A percentile compares a stretch with the other conserved stretches of the same genome.
These are phyloP conservation scores for Osmoderma eremita DNA, from an alignment of 2,888 invertebrate genomes.

Conservation along the genomic window DNA sequence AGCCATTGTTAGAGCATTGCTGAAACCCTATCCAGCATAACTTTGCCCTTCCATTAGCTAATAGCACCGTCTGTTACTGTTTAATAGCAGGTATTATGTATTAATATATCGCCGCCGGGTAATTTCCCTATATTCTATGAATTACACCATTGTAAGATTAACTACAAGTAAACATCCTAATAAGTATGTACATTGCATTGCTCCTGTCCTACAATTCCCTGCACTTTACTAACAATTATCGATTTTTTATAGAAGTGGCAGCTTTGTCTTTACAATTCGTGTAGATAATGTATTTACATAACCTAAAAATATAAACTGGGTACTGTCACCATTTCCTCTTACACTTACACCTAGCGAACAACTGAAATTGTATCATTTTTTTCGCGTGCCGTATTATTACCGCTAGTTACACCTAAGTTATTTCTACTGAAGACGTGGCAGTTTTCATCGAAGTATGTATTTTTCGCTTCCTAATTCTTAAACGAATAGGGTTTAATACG, in stretches of 20 bases:
- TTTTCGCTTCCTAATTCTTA: not conserved
- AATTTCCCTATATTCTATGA: too few relatives aligned
- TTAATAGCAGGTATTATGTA: too few relatives aligned
- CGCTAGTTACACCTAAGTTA: not conserved
- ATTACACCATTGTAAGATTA: too few relatives aligned
- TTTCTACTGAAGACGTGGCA: conserved; percentile 23
- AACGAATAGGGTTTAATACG: conserved; percentile 12
- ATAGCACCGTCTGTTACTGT: too few relatives aligned
- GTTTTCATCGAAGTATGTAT: conserved; percentile 20
- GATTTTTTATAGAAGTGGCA: conserved; percentile 9
- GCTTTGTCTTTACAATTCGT: conserved; percentile 7
- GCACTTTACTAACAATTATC: not conserved
- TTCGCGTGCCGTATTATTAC: not conserved
- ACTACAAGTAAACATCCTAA: too few relatives aligned
- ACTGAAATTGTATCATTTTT: conserved; percentile 10
- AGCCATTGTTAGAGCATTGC: too few relatives aligned
- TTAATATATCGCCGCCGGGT: too few relatives aligned
- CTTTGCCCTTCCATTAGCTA: too few relatives aligned
- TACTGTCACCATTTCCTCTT: not conserved
- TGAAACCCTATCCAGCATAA: too few relatives aligned
- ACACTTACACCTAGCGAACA: conserved; percentile 8
- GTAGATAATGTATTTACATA: conserved; percentile 30
- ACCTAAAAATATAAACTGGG: conserved; percentile 14
- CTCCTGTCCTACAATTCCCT: too few relatives aligned
- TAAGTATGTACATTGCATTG: too few relatives aligned